Percentiles rank a stretch among this genome's conserved stretches.
Conservation (phyloP, 2,113 vertebrate species). For the Hyperopisus bebe region DNA sequence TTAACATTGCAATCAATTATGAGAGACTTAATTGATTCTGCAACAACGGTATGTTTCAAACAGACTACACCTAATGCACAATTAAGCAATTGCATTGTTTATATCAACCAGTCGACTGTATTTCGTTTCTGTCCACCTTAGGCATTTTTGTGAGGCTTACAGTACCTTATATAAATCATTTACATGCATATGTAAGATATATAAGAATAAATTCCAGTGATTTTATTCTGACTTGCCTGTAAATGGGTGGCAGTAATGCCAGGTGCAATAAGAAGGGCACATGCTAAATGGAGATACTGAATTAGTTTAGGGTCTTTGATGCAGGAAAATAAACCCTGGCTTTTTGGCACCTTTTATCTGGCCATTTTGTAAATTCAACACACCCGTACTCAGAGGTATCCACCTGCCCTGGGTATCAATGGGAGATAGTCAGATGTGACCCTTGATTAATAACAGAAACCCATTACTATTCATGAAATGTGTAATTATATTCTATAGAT, state of each 20-base stretch:
- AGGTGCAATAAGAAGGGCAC: background rate
- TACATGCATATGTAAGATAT: background rate
- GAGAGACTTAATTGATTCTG: background rate
- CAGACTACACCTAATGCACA: background rate
- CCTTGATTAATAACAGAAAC: constrained; percentile 44
- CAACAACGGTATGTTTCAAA: background rate
- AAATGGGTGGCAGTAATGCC: background rate
- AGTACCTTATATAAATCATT: background rate
- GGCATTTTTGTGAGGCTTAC: background rate
- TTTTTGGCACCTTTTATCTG: background rate
- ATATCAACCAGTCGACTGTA: background rate
- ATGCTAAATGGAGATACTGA: background rate
- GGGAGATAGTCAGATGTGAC: constrained; percentile 36
- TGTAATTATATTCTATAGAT: constrained; percentile 45
- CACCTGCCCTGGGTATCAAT: constrained; percentile 36
- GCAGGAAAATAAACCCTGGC: background rate
- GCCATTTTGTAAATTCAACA: constrained; percentile 32
- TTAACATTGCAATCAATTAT: background rate
- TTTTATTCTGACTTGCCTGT: background rate
- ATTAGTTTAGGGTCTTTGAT: background rate
- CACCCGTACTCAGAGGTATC: constrained; percentile 10
- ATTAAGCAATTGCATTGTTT: background rate
- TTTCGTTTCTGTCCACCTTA: background rate
- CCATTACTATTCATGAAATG: constrained; percentile 50
- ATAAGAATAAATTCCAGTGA: background rate